Percentiles rank a stretch among this genome's conserved stretches.
Evolutionary conservation across 2,888 invertebrate genomes (phyloP).

Genomic region (Girardia tigrina): DNA sequence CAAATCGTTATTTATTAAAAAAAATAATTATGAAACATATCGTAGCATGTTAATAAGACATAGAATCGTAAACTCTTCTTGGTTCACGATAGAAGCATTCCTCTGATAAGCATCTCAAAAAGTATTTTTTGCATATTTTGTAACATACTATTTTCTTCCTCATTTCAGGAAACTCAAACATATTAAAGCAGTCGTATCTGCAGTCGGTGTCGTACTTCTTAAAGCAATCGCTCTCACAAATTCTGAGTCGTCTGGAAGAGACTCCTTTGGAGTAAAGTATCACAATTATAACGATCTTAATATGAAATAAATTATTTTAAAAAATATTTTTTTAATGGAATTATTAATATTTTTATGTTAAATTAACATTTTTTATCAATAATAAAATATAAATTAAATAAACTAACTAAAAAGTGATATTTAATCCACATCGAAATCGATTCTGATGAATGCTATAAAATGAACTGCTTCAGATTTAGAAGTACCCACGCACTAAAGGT

Average conservation of each 20-base stretch:
- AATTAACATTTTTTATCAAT: no score
- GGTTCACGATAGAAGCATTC: not conserved
- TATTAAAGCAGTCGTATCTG: not conserved
- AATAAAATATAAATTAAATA: no score
- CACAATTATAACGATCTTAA: not conserved
- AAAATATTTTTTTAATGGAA: not conserved
- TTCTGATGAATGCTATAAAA: no score
- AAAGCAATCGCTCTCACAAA: not conserved
- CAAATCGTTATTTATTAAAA: not conserved
- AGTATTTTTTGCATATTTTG: constrained; percentile 4
- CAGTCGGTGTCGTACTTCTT: constrained; percentile 11
- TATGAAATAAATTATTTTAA: not conserved
- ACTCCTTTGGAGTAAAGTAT: not conserved
- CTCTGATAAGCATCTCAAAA: not conserved
- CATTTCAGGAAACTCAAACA: constrained; percentile 5
- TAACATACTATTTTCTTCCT: not conserved
- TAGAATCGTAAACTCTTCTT: not conserved
- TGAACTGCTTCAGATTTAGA: no score
- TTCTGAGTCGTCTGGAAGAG: not conserved
- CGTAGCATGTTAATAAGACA: not conserved
- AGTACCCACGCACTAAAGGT: no score
- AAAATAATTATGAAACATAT: not conserved
- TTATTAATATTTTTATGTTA: no score
- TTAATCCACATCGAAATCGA: no score
- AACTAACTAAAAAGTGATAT: no score